These are phyloP conservation scores for Lycocerus yunnanus DNA, from an alignment of 2,888 invertebrate genomes.

Conservation along the genomic window DNA sequence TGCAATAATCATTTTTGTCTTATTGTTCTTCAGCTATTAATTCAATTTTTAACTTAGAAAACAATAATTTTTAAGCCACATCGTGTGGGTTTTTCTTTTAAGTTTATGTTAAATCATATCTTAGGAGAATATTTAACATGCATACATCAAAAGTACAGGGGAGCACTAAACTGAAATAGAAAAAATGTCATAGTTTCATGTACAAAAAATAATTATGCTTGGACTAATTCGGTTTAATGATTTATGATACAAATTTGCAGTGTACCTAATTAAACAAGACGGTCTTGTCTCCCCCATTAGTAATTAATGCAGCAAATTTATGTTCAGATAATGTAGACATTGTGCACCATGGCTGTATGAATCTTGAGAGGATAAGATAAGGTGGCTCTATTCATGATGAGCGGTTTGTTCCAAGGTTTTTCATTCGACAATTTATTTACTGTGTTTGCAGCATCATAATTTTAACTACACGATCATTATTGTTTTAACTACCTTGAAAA, in stretches of 20 bases:
- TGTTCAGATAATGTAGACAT: constrained; percentile 44
- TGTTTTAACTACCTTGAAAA: background rate
- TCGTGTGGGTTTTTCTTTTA: background rate
- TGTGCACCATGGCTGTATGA: constrained; percentile 33
- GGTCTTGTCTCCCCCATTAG: constrained; percentile 41
- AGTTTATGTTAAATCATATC: background rate
- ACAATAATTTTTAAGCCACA: background rate
- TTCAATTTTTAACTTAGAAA: background rate
- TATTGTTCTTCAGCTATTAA: background rate
- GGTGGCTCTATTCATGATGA: constrained; percentile 25
- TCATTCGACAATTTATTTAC: constrained; percentile 7
- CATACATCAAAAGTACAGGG: background rate
- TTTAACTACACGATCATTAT: constrained; percentile 1
- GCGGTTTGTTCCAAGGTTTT: constrained; percentile 20
- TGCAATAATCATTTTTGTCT: background rate
- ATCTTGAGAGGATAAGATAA: constrained; percentile 36
- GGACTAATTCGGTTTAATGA: constrained; percentile 19
- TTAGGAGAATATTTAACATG: background rate
- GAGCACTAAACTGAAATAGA: background rate
- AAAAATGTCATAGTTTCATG: background rate
- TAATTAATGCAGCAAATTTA: constrained; percentile 45
- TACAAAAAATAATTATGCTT: constrained; percentile 1
- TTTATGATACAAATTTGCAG: constrained; percentile 37
- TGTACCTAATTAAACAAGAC: constrained; percentile 41
- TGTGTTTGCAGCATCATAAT: background rate